Base-by-base conservation (phyloP, 2,797 vertebrate species). In the Limosa lapponica region DNA sequence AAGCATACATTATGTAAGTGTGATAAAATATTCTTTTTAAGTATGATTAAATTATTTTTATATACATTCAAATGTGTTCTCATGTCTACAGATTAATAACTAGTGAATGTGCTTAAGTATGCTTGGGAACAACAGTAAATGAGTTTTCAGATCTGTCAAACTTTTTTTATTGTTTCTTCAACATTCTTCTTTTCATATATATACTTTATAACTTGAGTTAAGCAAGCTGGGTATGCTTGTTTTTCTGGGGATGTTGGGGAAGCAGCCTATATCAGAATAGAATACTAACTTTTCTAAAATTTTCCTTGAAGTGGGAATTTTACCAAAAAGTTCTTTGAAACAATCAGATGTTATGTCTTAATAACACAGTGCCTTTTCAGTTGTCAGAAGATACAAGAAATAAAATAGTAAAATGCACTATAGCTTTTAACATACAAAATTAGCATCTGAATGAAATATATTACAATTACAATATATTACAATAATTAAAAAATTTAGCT, bases 221-320 rank as follows among this genome's bases (percentile, higher is more conserved):
- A 83, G 18, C 1, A 51, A 37, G 8, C 5, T 52, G 25, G 4
- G 2, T 46, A 28, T 41, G 30, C 6, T 14, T 44, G 2, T 0
- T 43, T 69, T 70, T 64, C 4, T 1, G 1, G 11, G 11, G 2
- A 3, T 43, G 8, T 13, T 12, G 1, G 8, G 4, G 16, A 5
- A 87, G 7, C 8, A 82, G 23, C 52, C 13, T n/a, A 7, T 24
- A 43, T 51, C n/a, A 79, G 43, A 89, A 82, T 2, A 87, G 3
- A 70, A 30, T 28, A 41, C 1, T 0, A 37, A 5, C 20, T 89
- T 84, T 70, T 85, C 12, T 73, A 25, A 82, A 72, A 64, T 48
- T 82, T 85, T 6, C 3, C 30, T 51, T 73, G 25, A 67, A 52
- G 12, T 41, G 4, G 7, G 22, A 85, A 80, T 59, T 88, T 77